A percentile compares a stretch with the other conserved stretches of the same genome.
Evolutionary conservation across 1,140 invertebrate genomes (phyloP).

Genomic region (Dendroctonus ponderosae): DNA sequence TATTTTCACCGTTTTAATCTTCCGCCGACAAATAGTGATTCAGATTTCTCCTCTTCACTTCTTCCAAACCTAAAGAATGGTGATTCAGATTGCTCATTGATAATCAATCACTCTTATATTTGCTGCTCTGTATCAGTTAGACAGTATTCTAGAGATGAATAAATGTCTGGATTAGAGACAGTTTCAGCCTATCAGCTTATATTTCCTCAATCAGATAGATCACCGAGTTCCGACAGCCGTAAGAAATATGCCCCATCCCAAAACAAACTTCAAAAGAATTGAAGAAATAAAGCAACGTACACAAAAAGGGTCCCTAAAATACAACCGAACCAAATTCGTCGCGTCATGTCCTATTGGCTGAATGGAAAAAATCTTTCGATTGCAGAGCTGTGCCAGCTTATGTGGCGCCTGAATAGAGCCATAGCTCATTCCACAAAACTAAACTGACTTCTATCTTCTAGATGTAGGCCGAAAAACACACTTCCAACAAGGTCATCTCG

Average conservation of each 20-base stretch:
- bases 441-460: slow-evolving; percentile 44
- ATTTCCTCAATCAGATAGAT: too few species aligned
- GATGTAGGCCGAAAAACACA: slow-evolving; percentile 44
- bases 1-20: too few species aligned
- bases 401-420: slow-evolving; percentile 43
- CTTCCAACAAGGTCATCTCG: slow-evolving; percentile 42
- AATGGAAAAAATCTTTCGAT: slow-evolving; percentile 26
- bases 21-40: too few species aligned
- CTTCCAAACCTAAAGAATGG: too few species aligned
- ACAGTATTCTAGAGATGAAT: too few species aligned
- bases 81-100: too few species aligned
- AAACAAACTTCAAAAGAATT: slow-evolving; percentile 25
- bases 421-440: slow-evolving; percentile 46
- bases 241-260: slow-evolving; percentile 21
- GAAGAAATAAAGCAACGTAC: slow-evolving; percentile 28
- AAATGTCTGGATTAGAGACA: too few species aligned
- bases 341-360: slow-evolving; percentile 30
- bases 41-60: too few species aligned
- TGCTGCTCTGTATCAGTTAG: too few species aligned
- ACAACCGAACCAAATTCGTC: slow-evolving; percentile 18
- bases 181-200: too few species aligned
- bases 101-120: too few species aligned
- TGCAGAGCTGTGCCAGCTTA: slow-evolving; percentile 34
- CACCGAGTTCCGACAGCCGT: too few species aligned
- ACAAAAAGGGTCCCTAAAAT: slow-evolving; percentile 27